phyloP scores from a whole-genome alignment of 2,888 invertebrate species.

The Frankliniella intonsa region DNA sequence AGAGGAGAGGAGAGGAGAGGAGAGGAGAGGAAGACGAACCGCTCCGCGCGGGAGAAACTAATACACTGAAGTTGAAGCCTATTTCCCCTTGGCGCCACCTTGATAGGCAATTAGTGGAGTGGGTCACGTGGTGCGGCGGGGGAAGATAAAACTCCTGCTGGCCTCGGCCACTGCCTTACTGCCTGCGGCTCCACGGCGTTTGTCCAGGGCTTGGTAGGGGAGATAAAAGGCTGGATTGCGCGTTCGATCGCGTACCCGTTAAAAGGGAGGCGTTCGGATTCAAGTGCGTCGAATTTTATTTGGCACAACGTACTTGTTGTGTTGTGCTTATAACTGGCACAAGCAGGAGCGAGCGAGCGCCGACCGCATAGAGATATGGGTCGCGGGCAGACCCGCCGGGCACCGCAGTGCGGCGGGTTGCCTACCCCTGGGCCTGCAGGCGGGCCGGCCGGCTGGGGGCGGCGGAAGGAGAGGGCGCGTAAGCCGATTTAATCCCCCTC shows the following conservation, averaged over 20 bases:
- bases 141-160: neutral
- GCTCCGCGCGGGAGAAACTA: neutral
- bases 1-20: neutral
- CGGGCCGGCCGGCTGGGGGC: neutral
- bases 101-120: neutral
- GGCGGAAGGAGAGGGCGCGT: neutral
- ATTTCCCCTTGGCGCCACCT: neutral
- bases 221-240: too few species aligned
- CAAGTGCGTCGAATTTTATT: too few species aligned
- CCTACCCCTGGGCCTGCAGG: neutral
- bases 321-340: too few species aligned
- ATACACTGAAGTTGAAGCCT: neutral
- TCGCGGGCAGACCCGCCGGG: neutral
- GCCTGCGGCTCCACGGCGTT: too few species aligned
- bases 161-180: too few species aligned
- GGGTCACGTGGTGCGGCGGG: neutral
- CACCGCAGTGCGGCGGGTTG: neutral
- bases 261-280: too few species aligned
- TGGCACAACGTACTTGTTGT: too few species aligned
- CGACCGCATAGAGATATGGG: neutral
- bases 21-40: neutral
- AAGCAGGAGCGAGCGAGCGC: too few species aligned
- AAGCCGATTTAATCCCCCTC: neutral
- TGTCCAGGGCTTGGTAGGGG: too few species aligned
- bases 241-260: too few species aligned